phyloP scores from a whole-genome alignment of 2,113 vertebrate species.

The Emydura subglobosa region DNA sequence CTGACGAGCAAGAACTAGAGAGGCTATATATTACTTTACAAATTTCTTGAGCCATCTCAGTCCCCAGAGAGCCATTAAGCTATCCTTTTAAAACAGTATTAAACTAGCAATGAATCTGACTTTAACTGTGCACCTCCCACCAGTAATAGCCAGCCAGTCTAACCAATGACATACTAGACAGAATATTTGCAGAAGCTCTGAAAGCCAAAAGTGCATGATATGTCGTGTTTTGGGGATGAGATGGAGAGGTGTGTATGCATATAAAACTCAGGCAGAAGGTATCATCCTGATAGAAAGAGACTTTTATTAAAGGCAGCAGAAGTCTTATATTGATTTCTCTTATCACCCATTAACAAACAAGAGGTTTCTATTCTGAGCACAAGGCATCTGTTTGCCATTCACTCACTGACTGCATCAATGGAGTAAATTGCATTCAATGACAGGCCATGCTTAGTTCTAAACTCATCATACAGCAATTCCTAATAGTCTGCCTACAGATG shows the following conservation, averaged over 20 bases:
- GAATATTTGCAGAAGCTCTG: background rate
- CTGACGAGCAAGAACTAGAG: background rate
- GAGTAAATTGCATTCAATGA: background rate
- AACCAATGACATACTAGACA: accelerated
- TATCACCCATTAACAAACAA: accelerated
- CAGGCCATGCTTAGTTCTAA: background rate
- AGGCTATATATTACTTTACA: accelerated
- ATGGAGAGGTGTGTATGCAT: accelerated
- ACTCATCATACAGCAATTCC: background rate
- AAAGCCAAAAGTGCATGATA: accelerated
- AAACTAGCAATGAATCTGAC: background rate
- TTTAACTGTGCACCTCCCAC: background rate
- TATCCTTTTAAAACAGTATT: accelerated
- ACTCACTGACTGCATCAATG: accelerated
- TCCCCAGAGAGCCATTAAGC: background rate
- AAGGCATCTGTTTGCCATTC: background rate
- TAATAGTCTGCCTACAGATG: accelerated
- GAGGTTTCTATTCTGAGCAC: accelerated
- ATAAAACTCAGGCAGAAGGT: background rate
- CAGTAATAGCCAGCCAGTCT: background rate
- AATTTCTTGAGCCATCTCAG: background rate
- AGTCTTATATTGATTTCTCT: background rate
- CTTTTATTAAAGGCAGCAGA: background rate
- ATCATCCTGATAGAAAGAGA: background rate
- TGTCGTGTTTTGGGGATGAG: background rate